Base-by-base conservation (phyloP, 1,140 invertebrate genomes). In the Drosophila pandora region DNA sequence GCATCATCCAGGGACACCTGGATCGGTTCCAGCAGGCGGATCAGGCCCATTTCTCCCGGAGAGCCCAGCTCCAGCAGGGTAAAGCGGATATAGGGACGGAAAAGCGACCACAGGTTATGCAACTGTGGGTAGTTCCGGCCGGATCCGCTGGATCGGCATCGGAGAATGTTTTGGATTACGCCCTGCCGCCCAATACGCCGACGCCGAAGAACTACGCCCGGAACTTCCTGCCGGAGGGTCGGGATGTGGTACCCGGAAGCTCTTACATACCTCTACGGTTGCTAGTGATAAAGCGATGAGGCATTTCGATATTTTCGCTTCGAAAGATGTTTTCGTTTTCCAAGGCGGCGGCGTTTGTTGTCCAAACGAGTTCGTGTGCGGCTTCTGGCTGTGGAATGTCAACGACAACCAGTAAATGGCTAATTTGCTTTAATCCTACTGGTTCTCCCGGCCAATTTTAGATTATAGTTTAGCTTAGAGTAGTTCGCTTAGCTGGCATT, bases 231-330 rank as follows among this genome's bases (percentile, higher is more conserved):
- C 87, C 87, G 3, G 76, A 79, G 25, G 87, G 82, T 69, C 67
- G 69, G 67, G 87, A 90, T 83, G 87, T 90, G 53, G 83, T 75
- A 83, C 87, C 87, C 79, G 87, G 87, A 88, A 90, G 87, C 64
- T 90, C 87, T n/a, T 90, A 90, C 61, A 83, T 90, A 70, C 87
- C 87, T 60, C 65, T 90, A 49, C 62, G 70, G 43, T 22, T 85
- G 69, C 48, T 85, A 48, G 50, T 74, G 54, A 85, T 87, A 71
- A 84, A 79, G 37, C 75, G 76, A 45, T 83, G 59, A 83, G 49
- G 39, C 13, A 47, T 13, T 25, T 5, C 8, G 25, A 32, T n/a
- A 37, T 37, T 37, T 37, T 37, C 34, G 34, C 28, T 28, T 47
- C 9, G 43, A 21, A 13, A 34, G 28, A 5, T 53, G 65, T 58